Percentiles rank a stretch among this genome's conserved stretches.
These are phyloP conservation scores for Actinia equina DNA, from an alignment of 64 coral and sea anemone species.

Conservation along the genomic window DNA sequence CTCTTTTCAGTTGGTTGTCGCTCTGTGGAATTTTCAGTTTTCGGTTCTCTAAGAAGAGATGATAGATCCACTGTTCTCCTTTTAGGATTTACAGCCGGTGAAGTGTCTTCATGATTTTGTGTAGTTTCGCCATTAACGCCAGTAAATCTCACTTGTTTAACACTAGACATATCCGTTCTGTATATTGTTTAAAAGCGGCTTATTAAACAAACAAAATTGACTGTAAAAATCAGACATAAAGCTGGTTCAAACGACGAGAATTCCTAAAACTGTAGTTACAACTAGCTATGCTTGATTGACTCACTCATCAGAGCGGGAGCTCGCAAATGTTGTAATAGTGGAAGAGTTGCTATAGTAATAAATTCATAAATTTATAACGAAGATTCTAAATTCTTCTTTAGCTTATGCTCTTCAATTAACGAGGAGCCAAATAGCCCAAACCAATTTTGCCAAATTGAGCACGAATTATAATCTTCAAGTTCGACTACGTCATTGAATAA, in stretches of 20 bases:
- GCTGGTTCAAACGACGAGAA: too few relatives aligned
- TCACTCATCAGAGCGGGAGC: not conserved
- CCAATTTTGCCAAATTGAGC: not conserved
- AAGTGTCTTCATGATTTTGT: not conserved
- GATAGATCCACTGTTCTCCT: not conserved
- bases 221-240: not conserved
- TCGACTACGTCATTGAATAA: not conserved
- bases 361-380: constrained; percentile 28
- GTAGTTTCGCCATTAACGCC: not conserved
- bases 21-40: not conserved
- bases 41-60: constrained; percentile 7
- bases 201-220: not conserved
- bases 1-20: not conserved
- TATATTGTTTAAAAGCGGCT: not conserved
- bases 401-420: not conserved
- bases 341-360: constrained; percentile 14
- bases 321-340: not conserved
- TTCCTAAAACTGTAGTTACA: not conserved
- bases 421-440: not conserved
- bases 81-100: not conserved
- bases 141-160: constrained; percentile 17
- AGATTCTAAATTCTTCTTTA: not conserved
- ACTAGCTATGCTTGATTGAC: not conserved
- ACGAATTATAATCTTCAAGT: not conserved
- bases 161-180: not conserved